phyloP scores from a whole-genome alignment of 2,888 invertebrate species.

The Meteorus colon region DNA sequence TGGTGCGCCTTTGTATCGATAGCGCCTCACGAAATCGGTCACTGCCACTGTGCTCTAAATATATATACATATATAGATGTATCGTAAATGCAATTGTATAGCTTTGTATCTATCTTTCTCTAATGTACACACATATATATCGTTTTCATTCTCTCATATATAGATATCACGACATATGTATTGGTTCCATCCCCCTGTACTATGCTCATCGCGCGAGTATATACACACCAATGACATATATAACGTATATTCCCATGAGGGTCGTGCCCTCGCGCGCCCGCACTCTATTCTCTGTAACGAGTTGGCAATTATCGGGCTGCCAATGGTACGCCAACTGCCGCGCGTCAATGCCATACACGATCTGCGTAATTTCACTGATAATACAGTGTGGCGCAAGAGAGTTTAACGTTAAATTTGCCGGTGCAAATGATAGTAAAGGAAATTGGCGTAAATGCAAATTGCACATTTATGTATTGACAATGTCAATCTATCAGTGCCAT shows the following conservation, averaged over 20 bases:
- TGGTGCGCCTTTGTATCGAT: slow-evolving; percentile 44
- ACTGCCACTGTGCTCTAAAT: slow-evolving; percentile 25
- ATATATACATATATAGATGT: neutral
- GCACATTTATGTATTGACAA: neutral
- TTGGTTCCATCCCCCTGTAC: neutral
- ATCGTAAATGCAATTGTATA: slow-evolving; percentile 13
- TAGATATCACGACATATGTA: slow-evolving; percentile 13
- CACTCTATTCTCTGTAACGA: slow-evolving; percentile 43
- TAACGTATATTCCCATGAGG: slow-evolving; percentile 39
- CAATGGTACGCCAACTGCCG: slow-evolving; percentile 28
- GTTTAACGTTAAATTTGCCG: slow-evolving; percentile 17
- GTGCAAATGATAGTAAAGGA: slow-evolving; percentile 14
- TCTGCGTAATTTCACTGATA: slow-evolving; percentile 37
- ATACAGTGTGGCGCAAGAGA: slow-evolving; percentile 21
- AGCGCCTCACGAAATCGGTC: slow-evolving; percentile 30
- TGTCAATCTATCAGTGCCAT: neutral
- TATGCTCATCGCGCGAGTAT: neutral
- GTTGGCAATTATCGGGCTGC: slow-evolving; percentile 43
- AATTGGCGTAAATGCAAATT: slow-evolving; percentile 17
- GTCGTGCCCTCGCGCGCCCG: slow-evolving; percentile 21
- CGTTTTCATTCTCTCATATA: neutral
- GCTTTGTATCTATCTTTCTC: neutral
- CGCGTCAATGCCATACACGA: slow-evolving; percentile 37
- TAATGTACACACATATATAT: neutral
- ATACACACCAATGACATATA: neutral